Evolutionary conservation across 2,888 invertebrate species (phyloP).

Genomic region (Cerastis leucographa): DNA sequence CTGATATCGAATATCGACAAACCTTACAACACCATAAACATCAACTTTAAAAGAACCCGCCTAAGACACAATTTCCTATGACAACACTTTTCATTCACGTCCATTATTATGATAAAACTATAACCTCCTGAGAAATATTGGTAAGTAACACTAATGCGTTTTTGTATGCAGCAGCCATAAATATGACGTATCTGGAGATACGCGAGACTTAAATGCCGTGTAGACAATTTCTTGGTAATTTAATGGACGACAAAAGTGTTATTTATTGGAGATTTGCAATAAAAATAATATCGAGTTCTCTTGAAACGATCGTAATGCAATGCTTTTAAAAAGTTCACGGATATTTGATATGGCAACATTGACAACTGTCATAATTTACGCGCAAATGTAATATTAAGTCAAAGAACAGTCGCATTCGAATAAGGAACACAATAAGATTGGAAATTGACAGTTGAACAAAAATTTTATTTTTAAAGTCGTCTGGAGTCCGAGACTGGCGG

Average conservation of each 20-base stretch:
- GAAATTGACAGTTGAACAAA: slow-evolving; percentile 62
- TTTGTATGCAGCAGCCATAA: slow-evolving; percentile 83
- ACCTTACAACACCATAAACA: slow-evolving; percentile 31
- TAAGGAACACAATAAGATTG: slow-evolving; percentile 60
- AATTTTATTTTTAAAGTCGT: slow-evolving; percentile 62
- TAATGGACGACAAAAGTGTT: slow-evolving; percentile 48
- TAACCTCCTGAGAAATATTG: slow-evolving; percentile 76
- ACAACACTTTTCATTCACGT: slow-evolving; percentile 55
- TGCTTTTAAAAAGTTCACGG: slow-evolving; percentile 33
- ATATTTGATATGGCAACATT: slow-evolving; percentile 59
- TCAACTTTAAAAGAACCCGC: slow-evolving; percentile 47
- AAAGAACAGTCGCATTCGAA: slow-evolving; percentile 47
- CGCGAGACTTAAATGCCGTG: slow-evolving; percentile 56
- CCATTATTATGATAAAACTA: slow-evolving; percentile 82
- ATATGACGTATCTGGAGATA: slow-evolving; percentile 81
- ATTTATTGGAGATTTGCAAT: slow-evolving; percentile 45
- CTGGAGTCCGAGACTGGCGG: slow-evolving; percentile 69
- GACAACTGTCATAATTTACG: slow-evolving; percentile 52
- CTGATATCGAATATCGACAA: slow-evolving; percentile 73
- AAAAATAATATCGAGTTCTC: slow-evolving; percentile 49
- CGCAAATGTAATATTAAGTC: slow-evolving; percentile 53
- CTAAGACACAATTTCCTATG: slow-evolving; percentile 44
- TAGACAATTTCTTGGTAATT: slow-evolving; percentile 59
- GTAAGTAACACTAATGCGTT: slow-evolving; percentile 85
- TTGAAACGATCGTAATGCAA: slow-evolving; percentile 17